A percentile compares a stretch with the other conserved stretches of the same genome.
phyloP scores from a whole-genome alignment of 2,113 vertebrate genomes.

The Odontophorus gujanensis region DNA sequence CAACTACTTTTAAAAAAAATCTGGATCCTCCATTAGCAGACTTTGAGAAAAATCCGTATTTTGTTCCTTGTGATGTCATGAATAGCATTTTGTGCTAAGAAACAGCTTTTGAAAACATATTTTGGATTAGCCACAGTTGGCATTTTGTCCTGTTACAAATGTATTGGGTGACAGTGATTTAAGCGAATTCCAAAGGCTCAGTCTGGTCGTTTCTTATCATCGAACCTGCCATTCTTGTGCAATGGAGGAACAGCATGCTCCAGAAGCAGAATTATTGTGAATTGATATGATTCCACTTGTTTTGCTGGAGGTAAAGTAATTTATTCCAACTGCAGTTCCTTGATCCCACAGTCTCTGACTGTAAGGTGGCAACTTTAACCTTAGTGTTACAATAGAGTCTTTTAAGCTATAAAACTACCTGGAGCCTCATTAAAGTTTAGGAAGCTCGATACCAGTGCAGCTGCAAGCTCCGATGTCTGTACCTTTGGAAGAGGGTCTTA shows the following conservation, averaged over 20 bases:
- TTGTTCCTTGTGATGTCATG: not conserved
- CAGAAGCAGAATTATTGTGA: fast-evolving
- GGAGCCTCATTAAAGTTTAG: not conserved
- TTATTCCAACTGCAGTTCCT: not conserved
- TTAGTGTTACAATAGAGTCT: not conserved
- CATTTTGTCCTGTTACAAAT: not conserved
- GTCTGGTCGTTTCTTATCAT: constrained; percentile 25
- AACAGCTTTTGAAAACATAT: constrained; percentile 2
- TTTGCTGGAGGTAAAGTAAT: not conserved
- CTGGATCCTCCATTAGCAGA: not conserved
- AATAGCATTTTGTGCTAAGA: not conserved
- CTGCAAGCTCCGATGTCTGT: not conserved
- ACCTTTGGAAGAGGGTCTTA: not conserved
- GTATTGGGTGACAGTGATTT: not conserved
- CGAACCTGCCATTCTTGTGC: not conserved
- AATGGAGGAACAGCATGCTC: not conserved
- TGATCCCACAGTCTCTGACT: not conserved
- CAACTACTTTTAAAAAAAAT: not conserved
- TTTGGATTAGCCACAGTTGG: not conserved
- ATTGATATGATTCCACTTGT: not conserved
- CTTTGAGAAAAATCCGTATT: not conserved
- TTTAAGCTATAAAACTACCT: not conserved
- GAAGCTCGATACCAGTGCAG: not conserved
- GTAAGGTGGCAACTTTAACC: not conserved
- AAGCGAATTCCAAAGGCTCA: not conserved